These are phyloP conservation scores for Carlito syrichta DNA, from an alignment of 2,113 vertebrate species.

Conservation along the genomic window DNA sequence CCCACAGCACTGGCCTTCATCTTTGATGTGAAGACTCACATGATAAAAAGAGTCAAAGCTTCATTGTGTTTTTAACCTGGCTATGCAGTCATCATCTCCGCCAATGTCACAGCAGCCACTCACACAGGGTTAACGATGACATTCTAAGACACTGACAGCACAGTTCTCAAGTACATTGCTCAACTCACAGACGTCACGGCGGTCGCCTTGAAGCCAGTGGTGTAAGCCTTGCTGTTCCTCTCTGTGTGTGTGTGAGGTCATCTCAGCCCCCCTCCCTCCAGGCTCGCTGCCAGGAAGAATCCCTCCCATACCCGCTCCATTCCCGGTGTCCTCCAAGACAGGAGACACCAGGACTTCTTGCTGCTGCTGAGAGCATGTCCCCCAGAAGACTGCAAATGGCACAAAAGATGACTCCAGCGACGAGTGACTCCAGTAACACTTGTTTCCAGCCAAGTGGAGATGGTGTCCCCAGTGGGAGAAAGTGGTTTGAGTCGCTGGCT, in stretches of 20 bases:
- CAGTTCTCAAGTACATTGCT: constrained; percentile 32
- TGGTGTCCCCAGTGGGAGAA: not conserved
- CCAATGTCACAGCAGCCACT: not conserved
- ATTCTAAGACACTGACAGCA: not conserved
- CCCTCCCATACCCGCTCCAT: constrained; percentile 59
- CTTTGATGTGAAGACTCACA: not conserved
- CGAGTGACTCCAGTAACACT: constrained; percentile 12
- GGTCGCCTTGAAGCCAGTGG: constrained; percentile 4
- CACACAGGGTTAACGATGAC: not conserved
- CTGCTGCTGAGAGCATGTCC: constrained; percentile 37
- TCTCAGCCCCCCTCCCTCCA: constrained; percentile 52
- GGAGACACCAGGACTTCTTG: too few relatives aligned
- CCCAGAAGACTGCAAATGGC: not conserved
- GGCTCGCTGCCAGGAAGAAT: constrained; percentile 50
- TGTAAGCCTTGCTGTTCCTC: constrained; percentile 57
- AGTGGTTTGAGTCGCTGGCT: not conserved
- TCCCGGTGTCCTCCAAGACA: constrained; percentile 49
- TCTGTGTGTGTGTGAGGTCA: constrained; percentile 55
- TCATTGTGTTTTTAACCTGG: not conserved
- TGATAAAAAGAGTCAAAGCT: not conserved
- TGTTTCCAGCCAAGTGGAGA: not conserved
- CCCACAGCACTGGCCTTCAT: not conserved
- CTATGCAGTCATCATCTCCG: not conserved
- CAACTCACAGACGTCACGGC: constrained; percentile 34
- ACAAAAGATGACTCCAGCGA: constrained; percentile 15